phyloP scores from a whole-genome alignment of 2,113 vertebrate genomes.

The Corvus cornix region DNA sequence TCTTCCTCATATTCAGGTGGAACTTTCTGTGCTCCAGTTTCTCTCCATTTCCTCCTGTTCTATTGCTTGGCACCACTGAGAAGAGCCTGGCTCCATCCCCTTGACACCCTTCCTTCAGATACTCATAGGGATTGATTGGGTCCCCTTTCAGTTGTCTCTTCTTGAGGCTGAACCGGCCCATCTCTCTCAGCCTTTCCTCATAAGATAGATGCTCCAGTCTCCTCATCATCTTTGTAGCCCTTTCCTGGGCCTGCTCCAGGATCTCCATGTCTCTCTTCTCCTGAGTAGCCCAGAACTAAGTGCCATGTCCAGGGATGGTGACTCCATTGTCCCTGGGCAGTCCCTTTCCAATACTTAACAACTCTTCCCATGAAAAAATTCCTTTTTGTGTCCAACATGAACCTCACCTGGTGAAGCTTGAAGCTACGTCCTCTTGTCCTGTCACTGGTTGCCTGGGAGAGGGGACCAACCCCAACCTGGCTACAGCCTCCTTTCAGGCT shows the following conservation, averaged over 20 bases:
- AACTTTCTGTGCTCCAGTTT: neutral
- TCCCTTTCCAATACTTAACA: neutral
- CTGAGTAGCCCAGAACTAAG: neutral
- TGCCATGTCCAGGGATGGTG: neutral
- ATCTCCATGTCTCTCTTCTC: neutral
- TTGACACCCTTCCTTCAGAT: neutral
- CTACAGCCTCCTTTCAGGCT: neutral
- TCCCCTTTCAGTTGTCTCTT: neutral
- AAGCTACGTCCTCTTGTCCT: neutral
- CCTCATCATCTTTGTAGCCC: neutral
- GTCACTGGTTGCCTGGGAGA: neutral
- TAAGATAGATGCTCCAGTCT: neutral
- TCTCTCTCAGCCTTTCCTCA: neutral
- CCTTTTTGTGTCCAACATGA: neutral
- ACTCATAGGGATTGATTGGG: neutral
- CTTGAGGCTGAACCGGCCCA: neutral
- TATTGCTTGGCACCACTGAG: neutral
- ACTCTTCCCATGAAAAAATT: neutral
- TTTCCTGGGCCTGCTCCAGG: neutral
- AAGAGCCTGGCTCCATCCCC: neutral
- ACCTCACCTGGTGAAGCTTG: neutral
- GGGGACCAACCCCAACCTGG: neutral
- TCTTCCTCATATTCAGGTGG: neutral
- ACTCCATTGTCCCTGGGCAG: neutral
- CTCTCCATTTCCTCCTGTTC: neutral